These are phyloP conservation scores for Sapajus apella DNA, from an alignment of 2,113 vertebrate genomes.

Conservation along the genomic window DNA sequence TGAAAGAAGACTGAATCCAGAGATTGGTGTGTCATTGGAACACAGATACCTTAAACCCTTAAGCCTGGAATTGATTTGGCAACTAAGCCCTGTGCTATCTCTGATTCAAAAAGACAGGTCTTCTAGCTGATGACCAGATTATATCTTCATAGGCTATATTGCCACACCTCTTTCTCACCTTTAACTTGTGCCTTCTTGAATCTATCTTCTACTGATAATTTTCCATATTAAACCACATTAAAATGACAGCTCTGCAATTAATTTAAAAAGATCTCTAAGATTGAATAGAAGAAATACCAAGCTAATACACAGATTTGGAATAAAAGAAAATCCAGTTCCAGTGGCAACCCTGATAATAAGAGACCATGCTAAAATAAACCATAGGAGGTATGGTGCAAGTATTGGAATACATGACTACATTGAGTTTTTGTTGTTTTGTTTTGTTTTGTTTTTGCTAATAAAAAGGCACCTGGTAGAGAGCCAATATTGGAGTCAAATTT, in stretches of 20 bases:
- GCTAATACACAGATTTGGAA: background rate
- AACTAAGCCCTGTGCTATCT: slow-evolving; percentile 22
- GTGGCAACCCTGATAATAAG: background rate
- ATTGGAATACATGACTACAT: background rate
- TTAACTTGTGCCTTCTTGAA: background rate
- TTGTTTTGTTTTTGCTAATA: background rate
- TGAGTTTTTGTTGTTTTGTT: background rate
- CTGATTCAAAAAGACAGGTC: background rate
- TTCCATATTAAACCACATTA: background rate
- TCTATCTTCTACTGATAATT: background rate
- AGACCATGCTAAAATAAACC: background rate
- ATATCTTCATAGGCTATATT: slow-evolving; percentile 13
- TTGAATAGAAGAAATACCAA: background rate
- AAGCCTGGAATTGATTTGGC: slow-evolving; percentile 53
- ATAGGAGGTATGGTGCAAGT: background rate
- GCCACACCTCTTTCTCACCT: background rate
- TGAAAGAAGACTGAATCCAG: slow-evolving; percentile 72
- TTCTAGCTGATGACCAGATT: slow-evolving; percentile 25
- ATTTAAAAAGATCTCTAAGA: background rate
- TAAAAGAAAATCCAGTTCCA: background rate
- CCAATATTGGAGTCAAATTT: background rate
- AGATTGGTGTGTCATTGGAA: slow-evolving; percentile 65
- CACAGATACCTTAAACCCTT: slow-evolving; percentile 6
- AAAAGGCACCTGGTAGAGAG: background rate
- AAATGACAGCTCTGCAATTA: background rate